A percentile compares a stretch with the other conserved stretches of the same genome.
These are phyloP conservation scores for Alouatta palliata DNA, from an alignment of 2,113 vertebrate genomes.

Conservation along the genomic window DNA sequence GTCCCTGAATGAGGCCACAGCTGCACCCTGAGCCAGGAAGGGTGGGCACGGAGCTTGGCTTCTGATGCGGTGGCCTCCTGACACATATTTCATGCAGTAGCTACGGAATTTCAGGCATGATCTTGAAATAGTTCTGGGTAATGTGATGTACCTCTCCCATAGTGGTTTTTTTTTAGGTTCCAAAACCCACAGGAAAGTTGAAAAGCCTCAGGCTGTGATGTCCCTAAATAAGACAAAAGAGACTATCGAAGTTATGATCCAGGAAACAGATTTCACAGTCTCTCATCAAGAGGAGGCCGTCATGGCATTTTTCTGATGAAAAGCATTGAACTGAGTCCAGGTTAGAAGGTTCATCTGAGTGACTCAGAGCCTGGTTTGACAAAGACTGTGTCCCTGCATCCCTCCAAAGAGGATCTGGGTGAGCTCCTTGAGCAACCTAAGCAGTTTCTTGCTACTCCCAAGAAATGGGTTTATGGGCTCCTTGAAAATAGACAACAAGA, in stretches of 20 bases:
- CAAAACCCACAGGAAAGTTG: constrained; percentile 19
- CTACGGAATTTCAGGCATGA: constrained; percentile 30
- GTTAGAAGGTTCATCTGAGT: neutral
- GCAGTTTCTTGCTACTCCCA: rapidly evolving
- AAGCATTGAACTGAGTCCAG: rapidly evolving
- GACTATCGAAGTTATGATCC: neutral
- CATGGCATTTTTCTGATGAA: neutral
- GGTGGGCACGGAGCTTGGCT: neutral
- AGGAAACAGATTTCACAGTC: neutral
- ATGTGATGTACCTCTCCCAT: neutral
- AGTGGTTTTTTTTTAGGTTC: constrained; percentile 56
- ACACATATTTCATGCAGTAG: neutral
- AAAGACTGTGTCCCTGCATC: neutral
- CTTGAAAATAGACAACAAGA: neutral
- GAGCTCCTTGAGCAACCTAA: neutral
- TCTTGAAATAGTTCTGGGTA: constrained; percentile 38
- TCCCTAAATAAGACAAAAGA: constrained; percentile 42
- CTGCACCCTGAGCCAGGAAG: neutral
- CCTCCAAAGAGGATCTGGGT: neutral
- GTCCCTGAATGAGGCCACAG: neutral
- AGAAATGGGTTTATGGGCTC: neutral
- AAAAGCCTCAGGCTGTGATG: neutral
- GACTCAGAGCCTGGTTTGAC: neutral
- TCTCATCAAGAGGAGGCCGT: neutral
- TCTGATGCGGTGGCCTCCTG: neutral